Evolutionary conservation across 2,113 vertebrate genomes (phyloP), one percentile per base, ranked within the genome.

Genomic region (Pollimyrus isidori): DNA sequence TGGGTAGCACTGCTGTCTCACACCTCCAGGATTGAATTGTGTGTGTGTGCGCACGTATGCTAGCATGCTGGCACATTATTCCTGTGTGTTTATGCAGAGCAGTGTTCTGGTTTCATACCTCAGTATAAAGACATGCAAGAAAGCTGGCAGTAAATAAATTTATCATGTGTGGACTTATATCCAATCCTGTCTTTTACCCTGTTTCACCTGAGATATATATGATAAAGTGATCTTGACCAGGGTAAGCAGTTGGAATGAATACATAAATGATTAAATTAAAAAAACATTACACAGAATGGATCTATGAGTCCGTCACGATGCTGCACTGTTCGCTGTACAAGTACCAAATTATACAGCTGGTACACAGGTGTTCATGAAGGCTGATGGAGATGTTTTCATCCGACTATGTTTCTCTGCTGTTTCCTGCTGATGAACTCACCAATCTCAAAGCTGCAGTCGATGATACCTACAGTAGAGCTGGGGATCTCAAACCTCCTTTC

Each of bases 391-490:
- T 65, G 62, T n/a, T 11, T 26, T 69, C 65, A 69, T 30, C 26
- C 26, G 13, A 15, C 26, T 30, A 23, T 13, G n/a, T 69, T 69
- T 9, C 26, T 69, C n/a, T 35, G 65, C 26, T 73, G 65, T 73
- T 73, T 21, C 49, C 46, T 23, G 26, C 26, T 15, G n/a, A 30
- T 39, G 50, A 9, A 87, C 87, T 56, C 87, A 99, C 98, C 98
- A 58, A 98, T 95, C 93, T 99, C 98, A 92, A 99, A 99, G 90
- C 97, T 95, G 90, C 97, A 96, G 1, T 99, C 98, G 2, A 99
- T 85, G 3, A 99, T 89, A 65, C 98, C 98, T 1, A 94, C 88
- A 0, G 92, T 84, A 0, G 97, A 96, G 58, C 97, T 98, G 0
- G 97, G 89, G 90, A 98, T 93, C 86, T 96, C 97, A 87, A 99